Conservation (phyloP, 2,113 vertebrate genomes). For the Stomatorhinus ivindoensis region DNA sequence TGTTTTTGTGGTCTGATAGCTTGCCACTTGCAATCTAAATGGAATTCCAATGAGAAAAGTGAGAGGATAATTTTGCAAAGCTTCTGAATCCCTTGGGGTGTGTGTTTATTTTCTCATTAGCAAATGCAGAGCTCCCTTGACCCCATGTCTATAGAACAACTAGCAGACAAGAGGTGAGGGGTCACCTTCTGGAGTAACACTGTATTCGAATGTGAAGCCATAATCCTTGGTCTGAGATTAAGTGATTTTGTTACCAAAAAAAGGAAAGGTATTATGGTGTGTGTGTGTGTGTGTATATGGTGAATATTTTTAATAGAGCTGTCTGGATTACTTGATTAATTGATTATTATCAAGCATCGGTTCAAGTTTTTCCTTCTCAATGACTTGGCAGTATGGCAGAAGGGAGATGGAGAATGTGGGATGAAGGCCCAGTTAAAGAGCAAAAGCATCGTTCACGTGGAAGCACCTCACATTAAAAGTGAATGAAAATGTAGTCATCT, state of each 20-base stretch:
- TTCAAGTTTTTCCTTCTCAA: background rate
- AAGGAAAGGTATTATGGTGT: background rate
- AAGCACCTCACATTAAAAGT: too few species aligned
- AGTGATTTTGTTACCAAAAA: background rate
- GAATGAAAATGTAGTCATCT: too few species aligned
- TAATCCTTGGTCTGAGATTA: background rate
- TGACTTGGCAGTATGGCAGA: background rate
- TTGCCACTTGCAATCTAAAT: constrained; percentile 12
- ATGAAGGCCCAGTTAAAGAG: background rate
- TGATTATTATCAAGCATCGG: too few species aligned
- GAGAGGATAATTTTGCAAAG: background rate
- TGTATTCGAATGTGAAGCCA: background rate
- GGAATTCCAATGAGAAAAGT: background rate
- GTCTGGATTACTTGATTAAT: background rate
- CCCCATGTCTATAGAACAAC: background rate
- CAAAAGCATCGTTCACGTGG: too few species aligned
- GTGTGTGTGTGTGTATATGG: too few species aligned
- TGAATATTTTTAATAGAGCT: background rate
- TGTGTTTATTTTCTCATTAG: background rate
- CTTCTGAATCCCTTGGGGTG: background rate
- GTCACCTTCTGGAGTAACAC: background rate
- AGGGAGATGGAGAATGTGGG: background rate
- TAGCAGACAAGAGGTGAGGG: background rate
- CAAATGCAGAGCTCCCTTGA: background rate
- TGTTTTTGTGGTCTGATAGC: background rate